Evolutionary conservation across 2,797 vertebrate genomes (phyloP), one percentile per base, ranked within the genome.

Genomic region (Centropyge bicolor): DNA sequence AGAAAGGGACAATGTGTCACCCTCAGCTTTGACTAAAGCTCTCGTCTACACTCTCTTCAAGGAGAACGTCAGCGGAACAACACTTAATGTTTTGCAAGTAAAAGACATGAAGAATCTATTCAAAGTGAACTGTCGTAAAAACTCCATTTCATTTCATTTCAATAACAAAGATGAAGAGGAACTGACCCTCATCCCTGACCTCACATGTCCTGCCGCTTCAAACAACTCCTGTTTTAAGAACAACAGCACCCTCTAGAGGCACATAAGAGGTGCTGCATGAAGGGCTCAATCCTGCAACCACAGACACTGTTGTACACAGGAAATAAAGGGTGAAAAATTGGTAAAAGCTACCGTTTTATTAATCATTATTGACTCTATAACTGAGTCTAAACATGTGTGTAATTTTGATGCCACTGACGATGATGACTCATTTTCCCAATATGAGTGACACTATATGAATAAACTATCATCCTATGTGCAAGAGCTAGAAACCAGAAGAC

Each of bases 171-270:
- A 64, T 12, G 12, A 71, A 17, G n/a, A 19, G n/a, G 22, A 49
- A 19, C 1, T 31, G 41, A 48, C 16, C 17, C 0, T 4, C 1
- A 6, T 56, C 67, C n/a, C 38, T 76, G 77, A 78, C 74, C 82
- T 78, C 22, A 65, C 31, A 41, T 19, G 31, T 69, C 76, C 71
- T 36, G 52, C 41, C 48, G 74, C 52, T 77, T 35, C 2, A 8
- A 45, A 43, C 1, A 17, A 24, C 14, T 59, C 27, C 27, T 1
- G 43, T 87, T 82, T 78, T 1, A 36, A 78, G 51, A 24, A 9
- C 81, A 80, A 31, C 20, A 63, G 54, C 62, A 2, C 71, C 76
- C 69, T 82, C 90, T 85, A 76, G 61, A 3, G 80, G 72, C 2
- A 0, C 0, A 27, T 49, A 12, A 0, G 2, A 0, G 20, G 45